Conservation (phyloP, 1,140 invertebrate genomes). For the Eulimnadia texana region DNA sequence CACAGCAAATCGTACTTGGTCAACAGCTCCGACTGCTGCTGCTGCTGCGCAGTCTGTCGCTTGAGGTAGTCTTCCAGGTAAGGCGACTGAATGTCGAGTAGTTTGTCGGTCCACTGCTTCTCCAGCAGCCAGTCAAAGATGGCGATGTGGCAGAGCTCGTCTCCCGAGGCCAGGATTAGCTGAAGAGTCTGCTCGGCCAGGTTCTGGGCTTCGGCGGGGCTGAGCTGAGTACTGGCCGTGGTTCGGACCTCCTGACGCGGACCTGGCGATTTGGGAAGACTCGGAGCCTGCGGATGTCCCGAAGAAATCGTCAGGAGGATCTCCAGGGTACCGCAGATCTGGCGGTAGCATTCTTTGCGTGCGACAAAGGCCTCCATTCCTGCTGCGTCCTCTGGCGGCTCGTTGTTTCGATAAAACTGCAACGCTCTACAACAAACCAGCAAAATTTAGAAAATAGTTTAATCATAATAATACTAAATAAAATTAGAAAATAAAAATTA, state of each 20-base stretch:
- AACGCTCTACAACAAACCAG: slow-evolving; percentile 39
- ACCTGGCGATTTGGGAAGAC: slow-evolving; percentile 8
- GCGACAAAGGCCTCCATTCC: slow-evolving; percentile 28
- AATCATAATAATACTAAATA: background rate
- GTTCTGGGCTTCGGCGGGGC: background rate
- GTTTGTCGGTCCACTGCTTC: slow-evolving; percentile 54
- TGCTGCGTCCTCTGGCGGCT: slow-evolving; percentile 51
- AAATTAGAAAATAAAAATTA: background rate
- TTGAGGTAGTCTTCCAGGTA: slow-evolving; percentile 67
- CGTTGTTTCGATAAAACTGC: slow-evolving; percentile 74
- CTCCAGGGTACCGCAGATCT: background rate
- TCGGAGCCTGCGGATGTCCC: background rate
- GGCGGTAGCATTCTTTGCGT: slow-evolving; percentile 22
- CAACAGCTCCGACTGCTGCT: slow-evolving; percentile 27
- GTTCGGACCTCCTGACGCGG: background rate
- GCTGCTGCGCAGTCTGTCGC: slow-evolving; percentile 36
- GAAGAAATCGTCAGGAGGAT: background rate
- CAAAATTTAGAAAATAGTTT: background rate
- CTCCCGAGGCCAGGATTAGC: slow-evolving; percentile 37
- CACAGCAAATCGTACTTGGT: slow-evolving; percentile 74
- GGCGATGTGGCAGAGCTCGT: slow-evolving; percentile 77
- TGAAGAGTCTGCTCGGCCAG: slow-evolving; percentile 31
- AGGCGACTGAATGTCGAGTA: slow-evolving; percentile 53
- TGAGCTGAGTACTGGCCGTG: background rate
- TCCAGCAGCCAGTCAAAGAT: slow-evolving; percentile 89